Evolutionary conservation across 2,113 vertebrate species (phyloP).

Genomic region (Sardina pilchardus): DNA sequence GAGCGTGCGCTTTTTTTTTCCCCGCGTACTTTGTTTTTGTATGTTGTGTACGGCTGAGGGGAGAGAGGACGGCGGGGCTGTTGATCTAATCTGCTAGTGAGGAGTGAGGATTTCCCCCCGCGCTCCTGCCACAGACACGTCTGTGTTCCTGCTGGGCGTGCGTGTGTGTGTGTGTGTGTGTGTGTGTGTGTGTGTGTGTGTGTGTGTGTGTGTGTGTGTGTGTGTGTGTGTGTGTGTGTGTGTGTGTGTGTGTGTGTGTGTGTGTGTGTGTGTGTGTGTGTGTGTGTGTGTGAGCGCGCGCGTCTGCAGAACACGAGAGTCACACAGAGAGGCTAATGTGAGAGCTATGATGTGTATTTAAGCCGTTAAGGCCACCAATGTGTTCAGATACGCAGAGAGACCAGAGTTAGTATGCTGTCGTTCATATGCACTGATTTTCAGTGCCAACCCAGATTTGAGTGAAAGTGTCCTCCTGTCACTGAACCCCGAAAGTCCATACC

Average conservation of each 20-base stretch:
- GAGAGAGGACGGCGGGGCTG: slow-evolving; percentile 34
- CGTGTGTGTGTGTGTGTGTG: slow-evolving; percentile 21
- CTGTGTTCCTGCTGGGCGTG: not conserved
- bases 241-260: slow-evolving; percentile 18
- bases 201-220: slow-evolving; percentile 13
- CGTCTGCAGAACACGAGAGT: not conserved
- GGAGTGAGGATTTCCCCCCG: slow-evolving; percentile 50
- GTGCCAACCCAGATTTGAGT: no score
- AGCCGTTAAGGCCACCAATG: slow-evolving; percentile 53
- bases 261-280: slow-evolving; percentile 32
- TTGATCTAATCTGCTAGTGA: slow-evolving; percentile 42
- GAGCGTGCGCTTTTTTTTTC: slow-evolving; percentile 6
- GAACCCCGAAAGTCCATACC: no score
- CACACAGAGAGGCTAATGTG: not conserved
- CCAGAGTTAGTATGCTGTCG: not conserved
- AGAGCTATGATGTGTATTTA: slow-evolving; percentile 31
- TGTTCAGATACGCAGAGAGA: not conserved
- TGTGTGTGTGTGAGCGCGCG: slow-evolving; percentile 1
- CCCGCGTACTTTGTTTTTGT: slow-evolving; percentile 16
- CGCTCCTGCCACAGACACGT: not conserved
- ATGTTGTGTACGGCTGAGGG: not conserved
- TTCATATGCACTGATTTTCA: not conserved
- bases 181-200: slow-evolving; percentile 23
- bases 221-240: slow-evolving; percentile 34
- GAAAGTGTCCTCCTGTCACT: no score